These are phyloP conservation scores for Oryctolagus cuniculus DNA, from an alignment of 2,113 vertebrate species.

Conservation along the genomic window DNA sequence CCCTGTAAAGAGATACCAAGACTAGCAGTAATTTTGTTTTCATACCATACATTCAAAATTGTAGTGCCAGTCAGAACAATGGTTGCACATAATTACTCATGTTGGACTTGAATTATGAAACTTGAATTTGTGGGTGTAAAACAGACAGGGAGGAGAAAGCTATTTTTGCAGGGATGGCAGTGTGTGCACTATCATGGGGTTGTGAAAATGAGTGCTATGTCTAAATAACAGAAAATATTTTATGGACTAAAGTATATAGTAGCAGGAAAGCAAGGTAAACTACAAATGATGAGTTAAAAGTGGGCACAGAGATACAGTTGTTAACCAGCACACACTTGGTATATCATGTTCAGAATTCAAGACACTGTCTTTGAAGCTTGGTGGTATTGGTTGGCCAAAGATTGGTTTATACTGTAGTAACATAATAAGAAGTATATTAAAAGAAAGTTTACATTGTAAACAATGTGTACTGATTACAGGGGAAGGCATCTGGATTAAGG, in stretches of 20 bases:
- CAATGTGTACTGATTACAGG: background rate
- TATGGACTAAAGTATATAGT: background rate
- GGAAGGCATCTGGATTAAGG: background rate
- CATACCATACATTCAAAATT: conserved; percentile 36
- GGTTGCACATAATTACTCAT: background rate
- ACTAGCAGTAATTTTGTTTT: conserved; percentile 47
- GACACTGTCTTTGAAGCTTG: background rate
- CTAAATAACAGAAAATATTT: background rate
- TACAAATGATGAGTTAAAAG: background rate
- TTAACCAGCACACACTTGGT: background rate
- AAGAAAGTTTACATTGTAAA: background rate
- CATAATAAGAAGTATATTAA: background rate
- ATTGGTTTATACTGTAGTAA: background rate
- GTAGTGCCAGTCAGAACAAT: conserved; percentile 38
- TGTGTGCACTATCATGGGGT: background rate
- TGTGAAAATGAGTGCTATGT: background rate
- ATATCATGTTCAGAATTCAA: background rate
- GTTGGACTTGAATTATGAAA: conserved; percentile 31
- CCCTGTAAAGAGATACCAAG: conserved; percentile 4
- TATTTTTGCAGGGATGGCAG: background rate
- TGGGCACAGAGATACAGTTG: background rate
- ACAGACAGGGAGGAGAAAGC: background rate
- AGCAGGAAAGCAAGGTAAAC: background rate
- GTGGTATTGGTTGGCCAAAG: background rate
- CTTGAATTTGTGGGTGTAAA: background rate